Evolutionary conservation across 1,140 invertebrate genomes (phyloP).

Genomic region (Drosophila parabipectinata): DNA sequence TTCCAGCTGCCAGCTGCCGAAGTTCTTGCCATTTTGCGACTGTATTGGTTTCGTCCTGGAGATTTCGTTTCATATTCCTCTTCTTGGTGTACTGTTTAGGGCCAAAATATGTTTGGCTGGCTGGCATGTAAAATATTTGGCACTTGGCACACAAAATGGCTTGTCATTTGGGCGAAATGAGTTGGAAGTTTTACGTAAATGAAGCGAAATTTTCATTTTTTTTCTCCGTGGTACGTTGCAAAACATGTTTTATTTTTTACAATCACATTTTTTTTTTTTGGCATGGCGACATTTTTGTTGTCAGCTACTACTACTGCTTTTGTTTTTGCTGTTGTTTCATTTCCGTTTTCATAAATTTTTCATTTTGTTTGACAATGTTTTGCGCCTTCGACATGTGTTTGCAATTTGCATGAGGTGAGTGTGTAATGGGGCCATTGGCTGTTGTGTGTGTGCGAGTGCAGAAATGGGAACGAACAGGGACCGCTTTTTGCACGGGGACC

Average conservation of each 20-base stretch:
- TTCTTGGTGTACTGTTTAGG: slow-evolving; percentile 3
- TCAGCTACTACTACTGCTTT: slow-evolving; percentile 12
- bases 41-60: neutral
- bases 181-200: slow-evolving; percentile 50
- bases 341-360: slow-evolving; percentile 74
- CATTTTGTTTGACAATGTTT: slow-evolving; percentile 75
- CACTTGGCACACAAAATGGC: slow-evolving; percentile 61
- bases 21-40: neutral
- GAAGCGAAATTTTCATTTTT: slow-evolving; percentile 32
- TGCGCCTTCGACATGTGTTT: slow-evolving; percentile 76
- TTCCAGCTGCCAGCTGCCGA: neutral
- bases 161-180: slow-evolving; percentile 56
- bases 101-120: slow-evolving; percentile 49
- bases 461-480: slow-evolving; percentile 30
- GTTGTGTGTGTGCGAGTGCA: neutral
- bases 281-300: slow-evolving; percentile 45
- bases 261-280: slow-evolving; percentile 5
- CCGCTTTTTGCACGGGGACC: slow-evolving; percentile 3
- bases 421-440: neutral
- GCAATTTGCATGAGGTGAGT: slow-evolving; percentile 66
- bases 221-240: neutral
- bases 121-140: slow-evolving; percentile 69
- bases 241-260: slow-evolving; percentile 47
- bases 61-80: neutral
- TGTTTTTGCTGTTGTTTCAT: slow-evolving; percentile 55